Evolutionary conservation across 1,140 invertebrate genomes (phyloP).

Genomic region (Eriosoma lanigerum): DNA sequence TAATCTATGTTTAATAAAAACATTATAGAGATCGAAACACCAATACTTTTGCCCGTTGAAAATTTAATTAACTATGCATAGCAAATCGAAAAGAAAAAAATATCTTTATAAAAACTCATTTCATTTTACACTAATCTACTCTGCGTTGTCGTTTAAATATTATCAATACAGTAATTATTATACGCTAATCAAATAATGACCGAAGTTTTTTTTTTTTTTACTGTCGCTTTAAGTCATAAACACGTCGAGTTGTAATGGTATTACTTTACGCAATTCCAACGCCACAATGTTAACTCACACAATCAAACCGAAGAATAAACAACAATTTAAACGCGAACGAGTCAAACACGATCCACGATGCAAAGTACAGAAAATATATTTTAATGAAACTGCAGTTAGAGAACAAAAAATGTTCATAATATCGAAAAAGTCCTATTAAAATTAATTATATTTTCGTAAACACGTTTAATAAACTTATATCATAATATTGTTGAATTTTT

Average conservation of each 20-base stretch:
- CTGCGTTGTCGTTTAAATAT: not conserved
- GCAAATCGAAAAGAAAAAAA: too few relatives aligned
- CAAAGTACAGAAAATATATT: too few relatives aligned
- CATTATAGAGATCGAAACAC: too few relatives aligned
- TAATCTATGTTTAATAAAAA: too few relatives aligned
- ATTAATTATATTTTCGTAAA: too few relatives aligned
- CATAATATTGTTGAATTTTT: too few relatives aligned
- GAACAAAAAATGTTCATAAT: not conserved
- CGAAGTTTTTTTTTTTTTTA: slow-evolving; percentile 9
- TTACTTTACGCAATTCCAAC: not conserved
- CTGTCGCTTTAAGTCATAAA: too few relatives aligned
- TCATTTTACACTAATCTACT: not conserved
- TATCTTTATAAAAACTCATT: too few relatives aligned
- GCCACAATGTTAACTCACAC: not conserved
- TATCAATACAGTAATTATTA: not conserved
- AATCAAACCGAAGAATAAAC: slow-evolving; percentile 7
- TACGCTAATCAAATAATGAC: not conserved
- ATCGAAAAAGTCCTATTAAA: too few relatives aligned
- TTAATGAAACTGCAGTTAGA: too few relatives aligned
- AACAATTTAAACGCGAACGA: not conserved
- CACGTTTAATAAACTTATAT: not conserved
- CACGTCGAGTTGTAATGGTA: not conserved
- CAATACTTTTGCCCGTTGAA: too few relatives aligned
- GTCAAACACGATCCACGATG: not conserved
- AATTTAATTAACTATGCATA: too few relatives aligned